Base-by-base conservation (phyloP, 2,113 vertebrate genomes). In the Glaucomys volans region DNA sequence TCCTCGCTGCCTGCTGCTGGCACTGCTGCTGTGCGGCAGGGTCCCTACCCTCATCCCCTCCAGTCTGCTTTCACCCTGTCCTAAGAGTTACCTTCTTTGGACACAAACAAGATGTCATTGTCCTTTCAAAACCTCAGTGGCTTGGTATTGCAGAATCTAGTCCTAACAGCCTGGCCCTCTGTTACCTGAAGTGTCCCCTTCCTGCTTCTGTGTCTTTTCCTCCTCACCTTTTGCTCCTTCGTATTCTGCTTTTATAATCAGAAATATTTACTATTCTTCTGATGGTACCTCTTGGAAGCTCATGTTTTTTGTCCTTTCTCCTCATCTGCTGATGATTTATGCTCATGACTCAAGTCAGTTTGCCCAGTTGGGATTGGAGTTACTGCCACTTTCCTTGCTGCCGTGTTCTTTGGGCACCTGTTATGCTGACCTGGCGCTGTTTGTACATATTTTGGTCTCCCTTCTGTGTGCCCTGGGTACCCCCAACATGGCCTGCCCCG, bases 401-500 rank as follows among this genome's bases (percentile, higher is more conserved):
- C 12, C 5, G 0, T 84, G 18, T 72, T 81, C 26, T 66, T 64
- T 75, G 50, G 47, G 22, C 42, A 80, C 22, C 3, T 40, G 40
- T 40, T 40, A 26, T 62, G 52, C 35, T 69, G 71, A 57, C 4
- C 1, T 28, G 16, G 54, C 20, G 12, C 26, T 52, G 1, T 59
- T 90, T 37, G 35, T 35, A 17, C 42, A 67, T 64, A 1, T 18
- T n/a, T 54, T 54, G 4, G 16, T 52, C n/a, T 82, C 80, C 40
- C 7, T 59, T 84, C 42, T 66, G 17, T 81, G 59, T 32, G 37
- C 47, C 47, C 37, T 71, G 40, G 7, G 28, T 28, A 30, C 37
- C 9, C 30, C 28, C 47, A 5, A 18, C 6, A 1, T 28, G 26
- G 64, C 9, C 20, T 32, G 54, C 2, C 30, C 6, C 0, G 40